Percentiles rank a stretch among this genome's conserved stretches.
Evolutionary conservation across 1,140 invertebrate genomes (phyloP).

Genomic region (Papilio polyxenes): DNA sequence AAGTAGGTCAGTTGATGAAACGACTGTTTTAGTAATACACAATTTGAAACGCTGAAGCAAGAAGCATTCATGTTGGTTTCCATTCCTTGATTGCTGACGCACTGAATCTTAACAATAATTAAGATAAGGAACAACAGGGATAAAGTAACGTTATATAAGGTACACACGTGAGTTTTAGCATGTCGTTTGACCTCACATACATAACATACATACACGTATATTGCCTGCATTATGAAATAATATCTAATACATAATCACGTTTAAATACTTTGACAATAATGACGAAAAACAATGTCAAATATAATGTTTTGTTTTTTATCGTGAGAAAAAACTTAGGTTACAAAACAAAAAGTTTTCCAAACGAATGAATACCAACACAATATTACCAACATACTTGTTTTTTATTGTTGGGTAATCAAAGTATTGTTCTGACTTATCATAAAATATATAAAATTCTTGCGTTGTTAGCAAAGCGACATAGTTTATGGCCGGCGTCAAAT

Average conservation of each 20-base stretch:
- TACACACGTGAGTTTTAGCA: not conserved
- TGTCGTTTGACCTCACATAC: not conserved
- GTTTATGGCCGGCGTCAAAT: not conserved
- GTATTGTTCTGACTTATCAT: conserved; percentile 4
- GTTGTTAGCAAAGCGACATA: not conserved
- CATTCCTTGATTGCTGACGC: not conserved
- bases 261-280: not conserved
- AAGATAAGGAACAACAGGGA: not conserved
- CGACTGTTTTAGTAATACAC: not conserved
- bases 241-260: not conserved
- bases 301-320: conserved; percentile 18
- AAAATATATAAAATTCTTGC: conserved; percentile 14
- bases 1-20: conserved; percentile 32
- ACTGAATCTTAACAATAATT: not conserved
- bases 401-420: conserved; percentile 4
- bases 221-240: not conserved
- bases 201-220: not conserved
- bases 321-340: conserved; percentile 5
- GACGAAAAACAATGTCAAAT: not conserved
- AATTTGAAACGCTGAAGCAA: conserved; percentile 16
- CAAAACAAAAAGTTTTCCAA: conserved; percentile 13
- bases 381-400: not conserved
- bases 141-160: not conserved
- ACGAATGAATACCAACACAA: not conserved
- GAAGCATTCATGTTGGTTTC: not conserved